phyloP scores from a whole-genome alignment of 2,888 invertebrate species.

The Gisinianus flammeolus region DNA sequence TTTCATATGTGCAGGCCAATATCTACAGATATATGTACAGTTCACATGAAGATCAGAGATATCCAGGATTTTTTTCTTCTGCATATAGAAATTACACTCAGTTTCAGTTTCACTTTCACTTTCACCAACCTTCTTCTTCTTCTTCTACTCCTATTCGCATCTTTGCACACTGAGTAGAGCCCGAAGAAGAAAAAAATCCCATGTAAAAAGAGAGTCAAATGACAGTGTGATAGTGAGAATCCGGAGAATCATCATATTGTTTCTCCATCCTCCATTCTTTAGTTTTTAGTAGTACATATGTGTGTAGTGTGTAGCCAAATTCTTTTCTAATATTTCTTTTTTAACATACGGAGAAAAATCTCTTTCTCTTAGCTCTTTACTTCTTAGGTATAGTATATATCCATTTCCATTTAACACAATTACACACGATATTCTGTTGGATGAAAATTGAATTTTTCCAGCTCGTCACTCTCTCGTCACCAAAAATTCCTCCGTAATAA shows the following conservation, averaged over 20 bases:
- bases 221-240: background rate
- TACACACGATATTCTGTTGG: no score
- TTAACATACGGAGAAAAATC: no score
- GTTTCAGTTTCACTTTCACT: background rate
- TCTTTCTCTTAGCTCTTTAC: no score
- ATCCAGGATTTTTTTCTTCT: background rate
- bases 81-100: background rate
- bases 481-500: no score
- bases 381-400: no score
- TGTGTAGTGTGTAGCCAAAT: no score
- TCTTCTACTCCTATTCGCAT: background rate
- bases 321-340: no score
- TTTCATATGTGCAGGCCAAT: background rate
- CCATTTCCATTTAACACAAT: no score
- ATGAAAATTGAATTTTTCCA: no score
- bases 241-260: background rate
- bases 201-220: background rate
- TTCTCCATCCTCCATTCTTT: no score
- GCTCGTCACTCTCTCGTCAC: no score
- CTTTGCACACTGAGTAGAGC: background rate
- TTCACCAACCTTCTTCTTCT: background rate
- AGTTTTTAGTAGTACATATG: no score
- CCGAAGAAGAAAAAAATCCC: background rate
- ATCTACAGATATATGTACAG: background rate
- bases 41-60: background rate